Evolutionary conservation across 2,888 invertebrate genomes (phyloP), one percentile per base, ranked within the genome.

Genomic region (Drosophila incognita): DNA sequence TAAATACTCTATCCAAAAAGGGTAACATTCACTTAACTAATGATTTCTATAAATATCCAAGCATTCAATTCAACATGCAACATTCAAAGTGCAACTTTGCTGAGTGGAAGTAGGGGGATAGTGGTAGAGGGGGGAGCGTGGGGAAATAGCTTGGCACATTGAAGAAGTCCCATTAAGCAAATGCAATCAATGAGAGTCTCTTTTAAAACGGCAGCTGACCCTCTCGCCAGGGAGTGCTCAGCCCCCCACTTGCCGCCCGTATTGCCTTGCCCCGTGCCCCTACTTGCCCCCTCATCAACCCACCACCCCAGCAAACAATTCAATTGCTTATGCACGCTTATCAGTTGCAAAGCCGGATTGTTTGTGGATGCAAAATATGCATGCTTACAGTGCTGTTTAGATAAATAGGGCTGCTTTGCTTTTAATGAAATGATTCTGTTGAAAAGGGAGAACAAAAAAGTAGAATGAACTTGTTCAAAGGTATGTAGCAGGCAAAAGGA

Each of bases 201-300:
- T 65, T 13, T 27, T 54, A 57, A 56, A 46, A 56, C 48, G 59
- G 59, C 68, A 54, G 62, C 49, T 74, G 79, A 76, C 76, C 79
- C 33, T 52, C 31, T 52, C 35, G 33, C 7, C 3, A n/a, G 36
- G 46, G 13, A 51, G n/a, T 54, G 10, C 3, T 15, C 27, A 18
- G 27, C 27, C 24, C 11, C 1, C 24, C 7, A 36, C 10, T 15
- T 54, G n/a, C 13, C 3, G 24, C 18, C 38, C 3, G 18, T 0
- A 38, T 18, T 38, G 21, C 4, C 21, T 15, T 4, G 21, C 21
- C 46, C 21, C 3, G 42, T 46, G 1, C 42, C 13, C 21, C 13
- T 4, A 46, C 21, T 46, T 21, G 13, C 21, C 46, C 42, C 42
- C 1, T 13, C 3, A 21, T 6, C 1, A 21, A 21, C 13, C 42